Evolutionary conservation across 2,113 vertebrate genomes (phyloP), one percentile per base, ranked within the genome.

Genomic region (Eidolon helvum): DNA sequence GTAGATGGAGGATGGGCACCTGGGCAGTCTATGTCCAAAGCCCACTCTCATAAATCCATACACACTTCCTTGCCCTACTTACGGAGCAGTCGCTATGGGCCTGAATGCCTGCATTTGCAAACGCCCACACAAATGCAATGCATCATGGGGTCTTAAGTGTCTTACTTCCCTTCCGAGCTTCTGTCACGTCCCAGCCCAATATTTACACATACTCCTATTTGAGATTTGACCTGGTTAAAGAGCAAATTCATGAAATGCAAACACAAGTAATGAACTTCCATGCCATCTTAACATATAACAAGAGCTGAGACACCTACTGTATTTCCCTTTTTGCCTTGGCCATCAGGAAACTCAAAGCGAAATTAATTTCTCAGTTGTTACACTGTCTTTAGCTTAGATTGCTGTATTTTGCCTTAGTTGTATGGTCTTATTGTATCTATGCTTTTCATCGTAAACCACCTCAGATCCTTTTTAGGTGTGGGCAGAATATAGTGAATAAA

Each of bases 81-180:
- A 11, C 2, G 10, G 5, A 45, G 18, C 18, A 30, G 14, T 22
- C 48, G 0, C 24, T 35, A 2, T 24, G 35, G 68, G 40, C 24
- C 12, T 28, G 30, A 9, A 24, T 11, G 2, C 4, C 3, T 3
- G 1, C 9, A 43, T 15, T 6, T 12, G 0, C 55, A 2, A 9
- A 8, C 6, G 33, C 55, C 12, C 10, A 14, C 63, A 77, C 7
- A 71, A 30, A 28, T 12, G 30, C 4, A 0, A 18, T 1, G 24
- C 24, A 24, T 26, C 12, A 0, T 7, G 7, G 21, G 10, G 38
- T 12, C 72, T 78, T 48, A 38, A 3, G 28, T 3, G 48, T 11
- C 59, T 48, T 74, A 12, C 75, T 48, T 35, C 55, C 50, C n/a
- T 59, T 65, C 28, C 7, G 22, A 45, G 10, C 15, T 43, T 22